A percentile compares a stretch with the other conserved stretches of the same genome.
Conservation (phyloP, 2,888 invertebrate species). For the Colletes collaris region DNA sequence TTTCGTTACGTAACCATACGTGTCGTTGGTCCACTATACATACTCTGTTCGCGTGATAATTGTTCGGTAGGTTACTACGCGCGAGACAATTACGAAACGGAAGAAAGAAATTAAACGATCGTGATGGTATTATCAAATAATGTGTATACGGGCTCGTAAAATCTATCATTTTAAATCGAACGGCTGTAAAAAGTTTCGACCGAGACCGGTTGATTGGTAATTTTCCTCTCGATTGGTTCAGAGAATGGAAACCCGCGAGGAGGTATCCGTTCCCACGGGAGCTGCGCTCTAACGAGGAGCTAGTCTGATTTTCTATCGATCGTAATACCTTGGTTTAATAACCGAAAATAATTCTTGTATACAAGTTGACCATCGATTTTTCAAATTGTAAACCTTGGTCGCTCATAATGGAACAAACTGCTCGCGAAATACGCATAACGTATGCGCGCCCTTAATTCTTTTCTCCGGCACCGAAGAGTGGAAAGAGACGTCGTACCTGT, state of each 20-base stretch:
- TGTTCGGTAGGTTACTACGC: neutral
- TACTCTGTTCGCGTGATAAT: no score
- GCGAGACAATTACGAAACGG: neutral
- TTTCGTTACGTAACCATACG: neutral
- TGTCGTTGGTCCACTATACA: no score
- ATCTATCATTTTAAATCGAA: slow-evolving; percentile 58
- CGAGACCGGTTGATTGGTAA: slow-evolving; percentile 67
- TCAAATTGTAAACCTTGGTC: slow-evolving; percentile 3
- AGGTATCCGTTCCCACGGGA: slow-evolving; percentile 57
- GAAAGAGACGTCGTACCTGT: slow-evolving; percentile 83
- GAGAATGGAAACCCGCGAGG: slow-evolving; percentile 71
- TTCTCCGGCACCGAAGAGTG: neutral
- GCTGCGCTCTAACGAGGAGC: slow-evolving; percentile 47
- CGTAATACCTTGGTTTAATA: slow-evolving; percentile 67
- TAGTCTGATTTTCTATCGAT: slow-evolving; percentile 60
- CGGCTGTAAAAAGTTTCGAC: slow-evolving; percentile 66
- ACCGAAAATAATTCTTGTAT: slow-evolving; percentile 64
- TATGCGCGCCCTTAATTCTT: slow-evolving; percentile 6
- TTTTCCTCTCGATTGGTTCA: slow-evolving; percentile 72
- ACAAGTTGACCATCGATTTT: slow-evolving; percentile 60
- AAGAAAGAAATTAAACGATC: no score
- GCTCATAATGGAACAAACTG: neutral
- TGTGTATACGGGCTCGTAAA: slow-evolving; percentile 10
- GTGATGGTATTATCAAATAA: slow-evolving; percentile 10
- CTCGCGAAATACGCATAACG: neutral